phyloP scores from a whole-genome alignment of 1,140 invertebrate species.

The Bombus confusus region DNA sequence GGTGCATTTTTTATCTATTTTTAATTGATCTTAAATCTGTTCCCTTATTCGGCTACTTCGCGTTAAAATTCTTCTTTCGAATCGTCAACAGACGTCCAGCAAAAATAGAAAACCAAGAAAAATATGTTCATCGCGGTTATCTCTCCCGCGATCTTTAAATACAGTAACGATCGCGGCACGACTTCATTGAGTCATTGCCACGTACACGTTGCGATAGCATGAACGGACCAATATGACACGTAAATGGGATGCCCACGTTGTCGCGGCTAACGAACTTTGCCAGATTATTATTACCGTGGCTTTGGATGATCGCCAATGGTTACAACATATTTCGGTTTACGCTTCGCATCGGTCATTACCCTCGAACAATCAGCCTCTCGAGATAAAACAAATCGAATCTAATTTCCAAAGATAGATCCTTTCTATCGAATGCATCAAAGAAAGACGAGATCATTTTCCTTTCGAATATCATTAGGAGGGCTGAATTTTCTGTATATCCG shows the following conservation, averaged over 20 bases:
- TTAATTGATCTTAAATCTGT: no score
- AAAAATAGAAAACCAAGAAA: neutral
- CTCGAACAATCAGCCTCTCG: conserved; percentile 59
- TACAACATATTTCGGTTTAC: conserved; percentile 75
- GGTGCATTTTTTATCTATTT: no score
- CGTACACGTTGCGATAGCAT: neutral
- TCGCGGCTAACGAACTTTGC: conserved; percentile 72
- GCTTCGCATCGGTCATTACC: conserved; percentile 67
- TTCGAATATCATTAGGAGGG: neutral
- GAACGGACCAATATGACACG: conserved; percentile 34
- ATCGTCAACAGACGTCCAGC: no score
- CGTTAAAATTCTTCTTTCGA: no score
- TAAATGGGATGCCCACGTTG: conserved; percentile 51
- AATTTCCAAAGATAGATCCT: no score
- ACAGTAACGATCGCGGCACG: neutral
- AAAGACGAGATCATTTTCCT: neutral
- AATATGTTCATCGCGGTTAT: neutral
- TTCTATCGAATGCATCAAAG: no score
- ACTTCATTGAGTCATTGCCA: conserved; percentile 54
- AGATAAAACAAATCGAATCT: conserved; percentile 44
- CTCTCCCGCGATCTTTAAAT: neutral
- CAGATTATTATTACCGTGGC: conserved; percentile 72
- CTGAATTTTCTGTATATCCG: neutral
- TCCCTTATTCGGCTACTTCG: no score
- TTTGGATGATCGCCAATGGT: conserved; percentile 73